These are phyloP conservation scores for Sicus ferrugineus DNA, from an alignment of 2,888 invertebrate genomes.

Conservation along the genomic window DNA sequence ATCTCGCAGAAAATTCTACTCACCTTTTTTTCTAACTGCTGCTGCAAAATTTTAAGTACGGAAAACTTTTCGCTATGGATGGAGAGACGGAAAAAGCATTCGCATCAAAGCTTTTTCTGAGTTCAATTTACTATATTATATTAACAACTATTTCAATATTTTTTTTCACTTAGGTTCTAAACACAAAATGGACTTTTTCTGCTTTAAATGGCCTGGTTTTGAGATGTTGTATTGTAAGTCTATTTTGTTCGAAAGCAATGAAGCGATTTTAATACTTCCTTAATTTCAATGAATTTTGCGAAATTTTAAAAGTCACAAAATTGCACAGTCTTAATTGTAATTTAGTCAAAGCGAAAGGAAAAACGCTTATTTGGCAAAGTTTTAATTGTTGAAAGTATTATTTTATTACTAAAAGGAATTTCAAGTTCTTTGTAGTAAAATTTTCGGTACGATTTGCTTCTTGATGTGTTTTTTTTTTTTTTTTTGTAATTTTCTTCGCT, in stretches of 20 bases:
- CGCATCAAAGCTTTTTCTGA: constrained; percentile 31
- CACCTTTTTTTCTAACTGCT: constrained; percentile 24
- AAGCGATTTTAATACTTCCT: constrained; percentile 26
- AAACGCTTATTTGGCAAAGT: constrained; percentile 21
- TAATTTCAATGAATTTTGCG: not conserved
- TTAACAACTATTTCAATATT: constrained; percentile 23
- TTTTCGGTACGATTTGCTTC: not conserved
- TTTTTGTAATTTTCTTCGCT: constrained; percentile 19
- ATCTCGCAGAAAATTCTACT: constrained; percentile 2
- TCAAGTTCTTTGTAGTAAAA: not conserved
- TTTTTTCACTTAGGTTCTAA: constrained; percentile 46
- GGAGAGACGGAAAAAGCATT: constrained; percentile 48
- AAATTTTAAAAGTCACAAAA: constrained; percentile 13
- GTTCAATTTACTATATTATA: constrained; percentile 11
- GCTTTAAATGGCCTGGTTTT: constrained; percentile 27
- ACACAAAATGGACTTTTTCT: constrained; percentile 52
- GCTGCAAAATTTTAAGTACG: constrained; percentile 41
- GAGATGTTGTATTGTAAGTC: constrained; percentile 21
- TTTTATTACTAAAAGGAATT: not conserved
- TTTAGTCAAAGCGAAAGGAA: constrained; percentile 21
- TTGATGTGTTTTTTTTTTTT: constrained; percentile 28
- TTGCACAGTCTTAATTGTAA: constrained; percentile 15
- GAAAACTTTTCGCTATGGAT: constrained; percentile 49
- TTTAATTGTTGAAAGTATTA: constrained; percentile 2
- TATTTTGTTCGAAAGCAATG: constrained; percentile 28